Percentiles rank a stretch among this genome's conserved stretches.
Conservation (phyloP, 2,888 invertebrate species). For the Aspidapion aeneum region DNA sequence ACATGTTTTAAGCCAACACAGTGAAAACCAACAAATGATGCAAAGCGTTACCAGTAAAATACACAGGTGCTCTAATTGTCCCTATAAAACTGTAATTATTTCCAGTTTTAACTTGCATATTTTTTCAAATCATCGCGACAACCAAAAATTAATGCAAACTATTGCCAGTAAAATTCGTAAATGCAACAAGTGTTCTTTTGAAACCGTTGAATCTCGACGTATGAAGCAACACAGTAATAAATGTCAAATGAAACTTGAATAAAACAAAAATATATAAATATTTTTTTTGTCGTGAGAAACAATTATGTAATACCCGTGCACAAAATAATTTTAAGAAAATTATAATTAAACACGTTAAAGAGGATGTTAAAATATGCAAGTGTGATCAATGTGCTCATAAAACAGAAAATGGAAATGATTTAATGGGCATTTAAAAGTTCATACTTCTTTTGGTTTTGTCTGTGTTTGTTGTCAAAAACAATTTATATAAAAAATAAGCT, state of each 20-base stretch:
- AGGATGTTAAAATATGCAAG: constrained; percentile 2
- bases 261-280: no score
- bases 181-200: no score
- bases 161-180: no score
- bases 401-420: constrained; percentile 7
- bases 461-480: constrained; percentile 18
- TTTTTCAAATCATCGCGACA: no score
- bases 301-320: no score
- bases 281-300: no score
- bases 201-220: no score
- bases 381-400: constrained; percentile 18
- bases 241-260: no score
- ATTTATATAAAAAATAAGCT: constrained; percentile 13
- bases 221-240: no score
- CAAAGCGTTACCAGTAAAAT: neutral
- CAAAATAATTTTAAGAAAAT: no score
- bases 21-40: neutral
- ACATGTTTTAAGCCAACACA: neutral
- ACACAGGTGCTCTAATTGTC: neutral
- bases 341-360: neutral
- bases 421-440: constrained; percentile 15
- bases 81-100: neutral
- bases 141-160: no score
- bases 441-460: constrained; percentile 9
- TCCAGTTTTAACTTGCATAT: neutral